Evolutionary conservation across 2,113 vertebrate genomes (phyloP).

Genomic region (Synodontis membranacea): DNA sequence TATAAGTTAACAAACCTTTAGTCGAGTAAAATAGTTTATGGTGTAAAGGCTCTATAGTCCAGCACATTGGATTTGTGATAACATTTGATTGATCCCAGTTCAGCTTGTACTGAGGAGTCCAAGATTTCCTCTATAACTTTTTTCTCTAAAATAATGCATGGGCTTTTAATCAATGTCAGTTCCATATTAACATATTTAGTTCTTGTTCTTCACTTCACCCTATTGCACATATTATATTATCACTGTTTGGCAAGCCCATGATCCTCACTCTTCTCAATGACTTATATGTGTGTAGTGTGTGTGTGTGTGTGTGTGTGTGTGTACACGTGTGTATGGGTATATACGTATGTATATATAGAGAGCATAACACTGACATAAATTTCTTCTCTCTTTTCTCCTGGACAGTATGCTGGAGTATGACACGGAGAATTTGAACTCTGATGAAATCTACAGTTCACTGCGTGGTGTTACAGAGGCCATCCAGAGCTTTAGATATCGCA

Average conservation of each 20-base stretch:
- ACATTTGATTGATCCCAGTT: slow-evolving; percentile 11
- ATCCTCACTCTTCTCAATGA: background rate
- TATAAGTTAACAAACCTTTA: background rate
- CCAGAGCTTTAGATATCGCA: slow-evolving; percentile 97
- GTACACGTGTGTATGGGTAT: too few relatives aligned
- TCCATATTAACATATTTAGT: background rate
- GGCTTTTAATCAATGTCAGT: background rate
- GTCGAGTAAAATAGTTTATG: background rate
- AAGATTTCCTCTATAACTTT: background rate
- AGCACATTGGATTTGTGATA: background rate
- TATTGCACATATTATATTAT: background rate
- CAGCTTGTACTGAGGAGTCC: slow-evolving; percentile 1
- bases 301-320: too few relatives aligned
- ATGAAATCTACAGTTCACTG: slow-evolving; percentile 98
- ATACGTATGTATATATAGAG: background rate
- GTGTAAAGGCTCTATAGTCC: background rate
- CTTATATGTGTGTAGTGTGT: too few relatives aligned
- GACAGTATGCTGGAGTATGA: slow-evolving; percentile 96
- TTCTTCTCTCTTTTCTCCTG: slow-evolving; percentile 15
- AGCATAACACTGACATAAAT: background rate
- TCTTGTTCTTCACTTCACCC: background rate
- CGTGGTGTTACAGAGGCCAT: slow-evolving; percentile 97
- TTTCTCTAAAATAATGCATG: slow-evolving; percentile 6
- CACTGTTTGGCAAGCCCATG: background rate
- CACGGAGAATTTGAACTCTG: slow-evolving; percentile 98